These are phyloP conservation scores for Sphaeramia orbicularis DNA, from an alignment of 2,797 vertebrate genomes.

Conservation along the genomic window DNA sequence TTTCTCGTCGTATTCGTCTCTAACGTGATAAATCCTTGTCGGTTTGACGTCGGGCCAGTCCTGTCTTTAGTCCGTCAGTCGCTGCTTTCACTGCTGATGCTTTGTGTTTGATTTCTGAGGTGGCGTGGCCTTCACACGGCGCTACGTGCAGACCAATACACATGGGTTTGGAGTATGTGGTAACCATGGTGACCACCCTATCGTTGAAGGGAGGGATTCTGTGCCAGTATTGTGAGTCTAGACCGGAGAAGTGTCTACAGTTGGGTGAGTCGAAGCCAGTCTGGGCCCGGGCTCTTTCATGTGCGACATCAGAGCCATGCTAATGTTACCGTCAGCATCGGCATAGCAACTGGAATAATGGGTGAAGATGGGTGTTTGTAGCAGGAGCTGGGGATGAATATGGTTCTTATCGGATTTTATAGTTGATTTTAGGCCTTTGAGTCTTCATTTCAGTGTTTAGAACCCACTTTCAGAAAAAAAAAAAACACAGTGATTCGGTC, in stretches of 20 bases:
- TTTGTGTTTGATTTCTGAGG: slow-evolving; percentile 68
- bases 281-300: slow-evolving; percentile 68
- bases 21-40: slow-evolving; percentile 17
- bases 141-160: slow-evolving; percentile 64
- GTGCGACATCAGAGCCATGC: slow-evolving; percentile 79
- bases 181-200: slow-evolving; percentile 76
- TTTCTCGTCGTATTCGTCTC: slow-evolving; percentile 31
- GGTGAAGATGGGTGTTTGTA: slow-evolving; percentile 5
- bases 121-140: slow-evolving; percentile 69
- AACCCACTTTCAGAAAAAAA: too few relatives aligned
- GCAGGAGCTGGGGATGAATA: too few relatives aligned
- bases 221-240: slow-evolving; percentile 73
- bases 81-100: slow-evolving; percentile 36
- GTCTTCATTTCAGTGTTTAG: too few relatives aligned
- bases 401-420: too few relatives aligned
- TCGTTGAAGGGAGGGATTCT: slow-evolving; percentile 62
- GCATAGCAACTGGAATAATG: slow-evolving; percentile 51
- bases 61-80: not conserved
- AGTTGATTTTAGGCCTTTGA: too few relatives aligned
- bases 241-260: slow-evolving; percentile 69
- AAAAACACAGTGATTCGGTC: too few relatives aligned
- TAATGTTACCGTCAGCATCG: slow-evolving; percentile 74
- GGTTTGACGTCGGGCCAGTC: too few relatives aligned
- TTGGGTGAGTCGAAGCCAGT: slow-evolving; percentile 61
- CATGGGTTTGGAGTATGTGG: slow-evolving; percentile 68